These are phyloP conservation scores for Lathamus discolor DNA, from an alignment of 2,113 vertebrate genomes.

Conservation along the genomic window DNA sequence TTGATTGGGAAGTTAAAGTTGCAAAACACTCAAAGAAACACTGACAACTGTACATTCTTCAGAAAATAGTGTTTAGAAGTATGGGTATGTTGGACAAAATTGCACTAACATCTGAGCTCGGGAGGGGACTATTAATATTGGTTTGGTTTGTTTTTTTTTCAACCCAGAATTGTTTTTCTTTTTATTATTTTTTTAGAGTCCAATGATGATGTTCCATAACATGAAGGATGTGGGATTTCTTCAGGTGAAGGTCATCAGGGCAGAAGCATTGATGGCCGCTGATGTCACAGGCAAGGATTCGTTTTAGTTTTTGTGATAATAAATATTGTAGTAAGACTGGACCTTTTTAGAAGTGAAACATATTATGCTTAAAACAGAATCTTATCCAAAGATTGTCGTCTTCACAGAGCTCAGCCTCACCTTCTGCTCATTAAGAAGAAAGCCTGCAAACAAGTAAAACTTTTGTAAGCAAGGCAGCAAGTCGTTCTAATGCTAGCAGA, in stretches of 20 bases:
- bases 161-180: background rate
- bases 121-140: background rate
- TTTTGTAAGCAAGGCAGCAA: background rate
- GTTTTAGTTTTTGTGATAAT: background rate
- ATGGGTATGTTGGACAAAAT: background rate
- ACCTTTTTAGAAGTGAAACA: background rate
- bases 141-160: background rate
- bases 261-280: conserved; percentile 96
- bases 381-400: background rate
- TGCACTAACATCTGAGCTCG: background rate
- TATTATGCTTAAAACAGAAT: background rate
- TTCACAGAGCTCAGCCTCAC: background rate
- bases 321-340: background rate
- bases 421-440: background rate
- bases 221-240: conserved; percentile 95
- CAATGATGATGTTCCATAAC: conserved; percentile 87
- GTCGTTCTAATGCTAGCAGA: background rate
- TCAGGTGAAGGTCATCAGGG: conserved; percentile 97
- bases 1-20: background rate
- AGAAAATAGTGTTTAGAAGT: background rate
- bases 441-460: background rate
- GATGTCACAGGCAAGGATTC: conserved; percentile 91
- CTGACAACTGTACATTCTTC: background rate
- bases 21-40: background rate
- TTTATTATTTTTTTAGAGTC: conserved; percentile 80